A percentile compares a stretch with the other conserved stretches of the same genome.
Evolutionary conservation across 1,140 invertebrate species (phyloP).

Genomic region (Drosophila bipectinata): DNA sequence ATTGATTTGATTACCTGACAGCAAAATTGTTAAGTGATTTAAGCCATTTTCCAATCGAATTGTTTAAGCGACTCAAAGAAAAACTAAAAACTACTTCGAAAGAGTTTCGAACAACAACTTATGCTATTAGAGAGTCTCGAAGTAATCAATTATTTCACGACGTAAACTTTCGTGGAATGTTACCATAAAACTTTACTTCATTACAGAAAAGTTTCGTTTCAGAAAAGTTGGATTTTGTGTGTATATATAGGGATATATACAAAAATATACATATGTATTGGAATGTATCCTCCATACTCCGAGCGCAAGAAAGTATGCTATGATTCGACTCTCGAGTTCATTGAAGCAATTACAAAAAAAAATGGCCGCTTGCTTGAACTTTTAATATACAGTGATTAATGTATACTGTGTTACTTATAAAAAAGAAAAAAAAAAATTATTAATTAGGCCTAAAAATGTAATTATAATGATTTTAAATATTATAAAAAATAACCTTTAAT

Average conservation of each 20-base stretch:
- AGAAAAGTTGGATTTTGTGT: not conserved
- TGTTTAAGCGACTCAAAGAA: too few relatives aligned
- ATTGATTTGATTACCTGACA: constrained; percentile 10
- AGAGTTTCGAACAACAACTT: not conserved
- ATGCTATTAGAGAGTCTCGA: not conserved
- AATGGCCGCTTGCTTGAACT: constrained; percentile 34
- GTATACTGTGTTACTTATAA: too few relatives aligned
- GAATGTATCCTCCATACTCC: constrained; percentile 3
- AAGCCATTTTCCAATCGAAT: too few relatives aligned
- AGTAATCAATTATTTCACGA: constrained; percentile 5
- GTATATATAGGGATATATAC: not conserved
- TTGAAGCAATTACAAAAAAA: constrained; percentile 49
- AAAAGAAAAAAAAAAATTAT: too few relatives aligned
- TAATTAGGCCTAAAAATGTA: too few relatives aligned
- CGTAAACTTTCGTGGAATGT: not conserved
- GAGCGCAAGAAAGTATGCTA: constrained; percentile 1
- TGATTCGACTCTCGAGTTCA: constrained; percentile 2
- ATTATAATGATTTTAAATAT: not conserved
- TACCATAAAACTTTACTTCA: constrained; percentile 2
- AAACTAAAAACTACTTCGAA: not conserved
- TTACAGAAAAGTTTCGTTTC: not conserved
- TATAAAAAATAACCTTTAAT: not conserved
- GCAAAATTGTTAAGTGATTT: not conserved
- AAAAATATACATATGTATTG: constrained; percentile 2
- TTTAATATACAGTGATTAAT: constrained; percentile 29